Conservation (phyloP, 2,113 vertebrate species). For the Benitochromis conjunctus region DNA sequence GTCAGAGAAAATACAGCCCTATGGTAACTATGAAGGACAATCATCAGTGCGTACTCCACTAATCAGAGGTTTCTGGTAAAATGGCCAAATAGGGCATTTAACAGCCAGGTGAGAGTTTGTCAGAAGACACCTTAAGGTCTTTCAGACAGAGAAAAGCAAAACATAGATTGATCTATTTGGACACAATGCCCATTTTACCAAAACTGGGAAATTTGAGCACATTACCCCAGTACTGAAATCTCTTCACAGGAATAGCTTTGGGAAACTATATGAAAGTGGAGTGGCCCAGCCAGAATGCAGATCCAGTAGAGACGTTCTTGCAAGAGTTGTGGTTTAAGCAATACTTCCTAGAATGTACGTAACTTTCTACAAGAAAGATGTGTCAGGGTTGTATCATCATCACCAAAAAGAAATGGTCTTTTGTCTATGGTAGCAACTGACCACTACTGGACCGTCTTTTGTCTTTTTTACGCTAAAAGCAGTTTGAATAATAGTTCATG, state of each 20-base stretch:
- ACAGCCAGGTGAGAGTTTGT: background rate
- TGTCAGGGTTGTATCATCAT: background rate
- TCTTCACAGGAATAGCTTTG: no score
- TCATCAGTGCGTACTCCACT: background rate
- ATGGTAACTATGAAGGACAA: background rate
- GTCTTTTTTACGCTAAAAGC: background rate
- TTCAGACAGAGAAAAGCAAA: background rate
- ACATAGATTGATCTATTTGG: background rate
- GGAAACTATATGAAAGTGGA: background rate
- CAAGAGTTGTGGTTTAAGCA: background rate
- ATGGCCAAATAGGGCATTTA: background rate
- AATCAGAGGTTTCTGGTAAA: background rate
- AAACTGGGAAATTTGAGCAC: no score
- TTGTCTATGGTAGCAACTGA: background rate
- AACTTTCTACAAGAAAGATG: background rate
- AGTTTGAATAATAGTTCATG: background rate
- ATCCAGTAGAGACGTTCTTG: background rate
- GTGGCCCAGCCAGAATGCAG: background rate
- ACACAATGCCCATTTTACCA: background rate
- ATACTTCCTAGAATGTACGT: background rate
- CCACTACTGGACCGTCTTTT: background rate
- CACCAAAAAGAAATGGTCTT: background rate
- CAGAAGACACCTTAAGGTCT: background rate
- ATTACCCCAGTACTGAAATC: no score
- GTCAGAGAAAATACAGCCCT: background rate